phyloP scores from a whole-genome alignment of 2,888 invertebrate genomes.

The Sinelater perroti region DNA sequence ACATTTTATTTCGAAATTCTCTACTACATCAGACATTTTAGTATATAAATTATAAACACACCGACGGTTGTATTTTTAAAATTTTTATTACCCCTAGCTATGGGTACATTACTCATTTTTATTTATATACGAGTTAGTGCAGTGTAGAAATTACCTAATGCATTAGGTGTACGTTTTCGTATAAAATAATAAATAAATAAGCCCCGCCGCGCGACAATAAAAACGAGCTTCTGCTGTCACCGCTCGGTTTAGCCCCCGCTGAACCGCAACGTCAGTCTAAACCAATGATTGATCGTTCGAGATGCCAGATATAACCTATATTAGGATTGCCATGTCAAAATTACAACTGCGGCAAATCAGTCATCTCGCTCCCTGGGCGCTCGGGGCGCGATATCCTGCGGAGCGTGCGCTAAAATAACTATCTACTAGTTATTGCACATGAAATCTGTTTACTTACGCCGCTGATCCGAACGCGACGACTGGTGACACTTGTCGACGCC shows the following conservation, averaged over 20 bases:
- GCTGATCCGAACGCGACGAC: conserved; percentile 25
- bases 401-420: conserved; percentile 27
- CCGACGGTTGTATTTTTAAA: too few relatives aligned
- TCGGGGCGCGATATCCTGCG: not conserved
- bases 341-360: conserved; percentile 36
- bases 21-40: too few relatives aligned
- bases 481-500: too few relatives aligned
- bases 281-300: conserved; percentile 44
- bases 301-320: conserved; percentile 41
- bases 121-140: too few relatives aligned
- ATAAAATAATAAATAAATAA: too few relatives aligned
- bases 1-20: too few relatives aligned
- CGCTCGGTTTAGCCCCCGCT: conserved; percentile 44
- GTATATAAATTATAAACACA: too few relatives aligned
- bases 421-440: conserved; percentile 32
- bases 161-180: too few relatives aligned
- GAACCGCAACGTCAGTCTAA: conserved; percentile 43
- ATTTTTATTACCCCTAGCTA: too few relatives aligned
- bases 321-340: conserved; percentile 40
- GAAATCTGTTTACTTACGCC: conserved; percentile 29
- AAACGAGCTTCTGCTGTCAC: conserved; percentile 43
- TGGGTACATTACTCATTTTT: too few relatives aligned
- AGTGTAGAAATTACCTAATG: too few relatives aligned
- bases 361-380: conserved; percentile 27
- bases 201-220: conserved; percentile 34